Evolutionary conservation across 2,797 vertebrate species (phyloP).

Genomic region (Myioborus miniatus): DNA sequence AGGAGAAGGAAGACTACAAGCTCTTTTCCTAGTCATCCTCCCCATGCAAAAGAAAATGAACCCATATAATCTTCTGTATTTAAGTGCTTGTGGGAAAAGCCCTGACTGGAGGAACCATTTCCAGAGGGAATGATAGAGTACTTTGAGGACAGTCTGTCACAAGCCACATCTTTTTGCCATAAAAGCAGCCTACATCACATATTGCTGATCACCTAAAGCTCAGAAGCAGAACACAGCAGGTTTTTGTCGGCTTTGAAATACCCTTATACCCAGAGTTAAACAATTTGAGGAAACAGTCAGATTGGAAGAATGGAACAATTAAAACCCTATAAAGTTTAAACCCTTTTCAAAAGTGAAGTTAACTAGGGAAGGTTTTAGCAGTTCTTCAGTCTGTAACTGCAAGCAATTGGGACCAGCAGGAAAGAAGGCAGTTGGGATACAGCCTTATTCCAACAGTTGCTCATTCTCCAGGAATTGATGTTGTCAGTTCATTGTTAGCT

Average conservation of each 20-base stretch:
- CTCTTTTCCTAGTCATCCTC: neutral
- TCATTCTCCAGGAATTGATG: neutral
- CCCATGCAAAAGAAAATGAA: neutral
- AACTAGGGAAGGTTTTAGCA: constrained; percentile 1
- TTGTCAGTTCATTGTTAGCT: neutral
- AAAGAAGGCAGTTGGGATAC: neutral
- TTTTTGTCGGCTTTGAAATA: neutral
- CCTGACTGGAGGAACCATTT: neutral
- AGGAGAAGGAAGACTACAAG: neutral
- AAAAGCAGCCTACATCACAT: neutral
- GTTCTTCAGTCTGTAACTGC: constrained; percentile 10
- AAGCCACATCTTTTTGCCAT: neutral
- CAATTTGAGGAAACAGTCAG: constrained; percentile 2
- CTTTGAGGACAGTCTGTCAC: neutral
- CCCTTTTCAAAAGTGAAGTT: neutral
- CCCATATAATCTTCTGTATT: neutral
- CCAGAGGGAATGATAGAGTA: neutral
- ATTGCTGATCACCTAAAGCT: neutral
- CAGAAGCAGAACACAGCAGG: neutral
- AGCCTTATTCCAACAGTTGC: neutral
- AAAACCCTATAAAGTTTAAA: constrained; percentile 46
- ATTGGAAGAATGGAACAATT: constrained; percentile 36
- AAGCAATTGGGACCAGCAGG: neutral
- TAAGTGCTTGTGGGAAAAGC: neutral
- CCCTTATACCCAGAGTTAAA: neutral